Evolutionary conservation across 2,888 invertebrate species (phyloP).

Genomic region (Spialia ferax): DNA sequence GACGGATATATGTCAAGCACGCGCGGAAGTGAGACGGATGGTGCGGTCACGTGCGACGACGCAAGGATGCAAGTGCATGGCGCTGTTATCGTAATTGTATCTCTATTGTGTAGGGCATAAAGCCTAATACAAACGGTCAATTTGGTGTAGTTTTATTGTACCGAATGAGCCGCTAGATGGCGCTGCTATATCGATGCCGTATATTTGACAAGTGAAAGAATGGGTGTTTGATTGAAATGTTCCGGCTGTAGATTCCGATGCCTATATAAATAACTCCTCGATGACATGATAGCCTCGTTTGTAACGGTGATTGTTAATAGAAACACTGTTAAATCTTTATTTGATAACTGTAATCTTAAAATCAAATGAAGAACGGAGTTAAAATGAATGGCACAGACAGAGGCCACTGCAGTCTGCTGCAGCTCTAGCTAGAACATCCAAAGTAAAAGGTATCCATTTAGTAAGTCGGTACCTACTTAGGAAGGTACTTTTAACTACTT

Average conservation of each 20-base stretch:
- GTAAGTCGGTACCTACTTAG: too few species aligned
- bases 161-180: constrained; percentile 67
- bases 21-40: constrained; percentile 72
- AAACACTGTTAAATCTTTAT: not conserved
- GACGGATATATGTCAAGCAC: constrained; percentile 65
- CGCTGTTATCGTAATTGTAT: constrained; percentile 70
- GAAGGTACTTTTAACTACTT: too few species aligned
- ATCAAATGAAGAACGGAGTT: too few species aligned
- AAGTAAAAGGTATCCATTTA: too few species aligned
- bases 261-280: constrained; percentile 30
- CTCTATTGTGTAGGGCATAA: constrained; percentile 63
- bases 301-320: constrained; percentile 16
- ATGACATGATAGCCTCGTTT: constrained; percentile 32
- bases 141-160: constrained; percentile 52
- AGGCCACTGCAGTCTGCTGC: too few species aligned
- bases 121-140: constrained; percentile 59
- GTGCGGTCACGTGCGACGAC: constrained; percentile 57
- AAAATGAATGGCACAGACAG: too few species aligned
- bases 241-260: constrained; percentile 38
- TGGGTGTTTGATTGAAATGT: constrained; percentile 41
- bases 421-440: too few species aligned
- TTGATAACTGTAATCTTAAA: too few species aligned
- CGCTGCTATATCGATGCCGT: constrained; percentile 62
- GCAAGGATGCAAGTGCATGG: constrained; percentile 74
- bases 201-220: constrained; percentile 50